These are phyloP conservation scores for Stenotaenia linearis DNA, from an alignment of 2,888 invertebrate species.

Conservation along the genomic window DNA sequence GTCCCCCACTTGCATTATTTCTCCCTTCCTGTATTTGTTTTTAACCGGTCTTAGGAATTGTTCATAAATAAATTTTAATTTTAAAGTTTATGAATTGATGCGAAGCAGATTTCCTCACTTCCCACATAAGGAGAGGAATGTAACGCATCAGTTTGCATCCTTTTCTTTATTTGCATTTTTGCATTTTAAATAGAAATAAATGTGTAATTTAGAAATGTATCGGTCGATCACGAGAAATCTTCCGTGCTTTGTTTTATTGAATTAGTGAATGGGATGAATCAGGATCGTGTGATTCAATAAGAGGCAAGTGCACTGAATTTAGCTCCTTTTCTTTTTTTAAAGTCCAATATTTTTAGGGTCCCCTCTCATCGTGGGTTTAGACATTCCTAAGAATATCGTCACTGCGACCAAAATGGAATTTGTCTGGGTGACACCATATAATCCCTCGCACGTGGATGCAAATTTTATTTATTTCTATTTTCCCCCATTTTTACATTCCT, in stretches of 20 bases:
- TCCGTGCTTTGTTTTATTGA: background rate
- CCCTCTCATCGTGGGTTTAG: background rate
- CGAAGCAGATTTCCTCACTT: background rate
- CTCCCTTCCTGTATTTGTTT: background rate
- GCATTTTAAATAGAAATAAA: background rate
- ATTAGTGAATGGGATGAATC: background rate
- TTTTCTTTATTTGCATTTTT: background rate
- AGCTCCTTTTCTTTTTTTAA: background rate
- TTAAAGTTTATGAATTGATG: background rate
- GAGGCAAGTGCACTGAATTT: background rate
- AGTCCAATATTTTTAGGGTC: background rate
- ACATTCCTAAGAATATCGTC: background rate
- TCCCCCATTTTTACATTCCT: too few species aligned
- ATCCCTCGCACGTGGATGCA: background rate
- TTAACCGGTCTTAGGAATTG: background rate
- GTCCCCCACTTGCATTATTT: background rate
- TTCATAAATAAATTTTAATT: background rate
- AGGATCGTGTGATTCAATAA: background rate
- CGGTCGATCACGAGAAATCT: background rate
- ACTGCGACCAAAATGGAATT: background rate
- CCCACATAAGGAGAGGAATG: background rate
- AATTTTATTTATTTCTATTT: background rate
- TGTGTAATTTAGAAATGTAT: background rate
- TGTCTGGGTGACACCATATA: background rate
- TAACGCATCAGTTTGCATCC: background rate